Conservation (phyloP, 2,888 invertebrate genomes). For the Dryadula phaetusa region DNA sequence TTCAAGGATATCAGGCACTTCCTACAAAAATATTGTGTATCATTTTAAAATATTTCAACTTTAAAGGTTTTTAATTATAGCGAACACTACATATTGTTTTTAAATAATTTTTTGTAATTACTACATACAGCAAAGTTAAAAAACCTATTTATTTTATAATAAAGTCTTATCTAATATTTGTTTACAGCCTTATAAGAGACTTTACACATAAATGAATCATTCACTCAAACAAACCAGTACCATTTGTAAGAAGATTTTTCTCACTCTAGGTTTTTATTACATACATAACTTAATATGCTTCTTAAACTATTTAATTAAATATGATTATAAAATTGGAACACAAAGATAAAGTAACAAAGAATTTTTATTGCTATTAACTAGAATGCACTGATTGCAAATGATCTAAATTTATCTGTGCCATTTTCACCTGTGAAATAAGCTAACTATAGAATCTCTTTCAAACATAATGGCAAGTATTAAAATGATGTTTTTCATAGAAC, state of each 20-base stretch:
- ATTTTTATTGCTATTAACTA: constrained; percentile 1
- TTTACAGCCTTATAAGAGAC: background rate
- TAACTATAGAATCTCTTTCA: constrained; percentile 19
- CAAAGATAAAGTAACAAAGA: background rate
- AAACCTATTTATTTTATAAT: constrained; percentile 8
- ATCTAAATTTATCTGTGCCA: constrained; percentile 14
- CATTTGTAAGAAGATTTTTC: background rate
- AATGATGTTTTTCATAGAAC: background rate
- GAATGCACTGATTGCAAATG: background rate
- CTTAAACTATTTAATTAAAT: background rate
- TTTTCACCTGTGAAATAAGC: constrained; percentile 14
- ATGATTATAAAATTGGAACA: background rate
- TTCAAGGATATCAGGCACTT: no score
- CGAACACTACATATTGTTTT: no score
- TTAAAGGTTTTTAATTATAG: no score
- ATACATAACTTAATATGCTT: background rate
- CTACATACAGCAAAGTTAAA: no score
- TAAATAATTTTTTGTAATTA: no score
- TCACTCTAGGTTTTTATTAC: background rate
- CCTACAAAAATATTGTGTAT: no score
- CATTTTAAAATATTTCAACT: no score
- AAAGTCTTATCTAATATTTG: constrained; percentile 13
- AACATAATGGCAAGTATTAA: background rate
- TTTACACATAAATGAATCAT: background rate
- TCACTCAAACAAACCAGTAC: background rate